Base-by-base conservation (phyloP, 35 echinoderm and acorn worm species). In the Heliocidaris tuberculata region DNA sequence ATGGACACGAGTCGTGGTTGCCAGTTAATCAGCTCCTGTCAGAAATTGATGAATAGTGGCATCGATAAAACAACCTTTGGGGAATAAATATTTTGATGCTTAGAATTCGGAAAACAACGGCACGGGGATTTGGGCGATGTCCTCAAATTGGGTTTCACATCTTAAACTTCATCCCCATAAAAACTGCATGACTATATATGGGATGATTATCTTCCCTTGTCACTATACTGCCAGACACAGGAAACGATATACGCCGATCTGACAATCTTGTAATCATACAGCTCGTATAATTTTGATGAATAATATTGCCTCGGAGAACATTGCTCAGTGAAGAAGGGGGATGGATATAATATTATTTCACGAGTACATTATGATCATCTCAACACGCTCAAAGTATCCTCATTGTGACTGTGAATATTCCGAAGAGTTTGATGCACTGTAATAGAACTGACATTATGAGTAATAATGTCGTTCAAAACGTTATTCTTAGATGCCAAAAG, bases 31-130 rank as follows among this genome's bases (percentile, higher is more conserved):
- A 89, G 15, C 31, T 15, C 31, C 87, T 89, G 87, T 89, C 87
- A 89, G 0, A 17, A 21, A 12, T 47, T 89, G 87, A 89, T 89
- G 87, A 89, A 89, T 89, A 48, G 87, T 89, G 87, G 47, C 87
- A 48, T 89, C 87, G 29, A 89, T 32, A 89, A 89, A 89, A 89
- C 30, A 89, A 47, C 87, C 87, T 89, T 47, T 89, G 87, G 87
- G 87, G 87, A 89, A 47, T 89, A 89, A 89, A 89, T 89, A 89
- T 89, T 89, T 32, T 89, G 87, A 89, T 89, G 31, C 87, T 32
- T 89, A 48, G 87, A 47, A 89, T 89, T 89, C 11, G 87, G 87
- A 89, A 78, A 47, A 89, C 87, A 48, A 32, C 87, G 87, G 47
- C 87, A 27, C 7, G 65, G 87, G 87, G 87, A 89, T 89, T 89